Base-by-base conservation (phyloP, 2,113 vertebrate genomes). In the Peromyscus polionotus region DNA sequence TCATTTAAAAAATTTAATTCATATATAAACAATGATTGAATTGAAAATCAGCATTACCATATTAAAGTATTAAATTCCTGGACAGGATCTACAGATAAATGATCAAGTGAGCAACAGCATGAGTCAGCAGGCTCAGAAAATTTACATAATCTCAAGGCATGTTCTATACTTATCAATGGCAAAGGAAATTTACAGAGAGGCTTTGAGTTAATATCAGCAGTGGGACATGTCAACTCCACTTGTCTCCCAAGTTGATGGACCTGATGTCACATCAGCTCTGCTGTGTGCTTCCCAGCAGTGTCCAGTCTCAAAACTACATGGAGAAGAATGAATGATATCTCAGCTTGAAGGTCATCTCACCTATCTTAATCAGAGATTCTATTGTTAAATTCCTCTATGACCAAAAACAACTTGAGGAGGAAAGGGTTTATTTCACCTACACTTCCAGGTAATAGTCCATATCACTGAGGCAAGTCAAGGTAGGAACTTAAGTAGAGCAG, bases 41-140 rank as follows among this genome's bases (percentile, higher is more conserved):
- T 28, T 31, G 24, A 54, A 73, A 73, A 68, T 48, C 57, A 45
- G 7, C 24, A 84, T 31, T 59, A 48, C 26, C 70, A 73, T 3
- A 31, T 73, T 33, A 91, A 9, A 51, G 7, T 39, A 77, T 67
- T 51, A 61, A 54, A 88, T 84, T 75, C 33, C 12, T 73, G 16
- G 57, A 13, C 2, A 65, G 39, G 24, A 57, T 42, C 33, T 26
- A 76, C 48, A 6, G 26, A 91, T 33, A 2, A 72, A 94, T 85
- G 11, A 28, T 73, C 5, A 85, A 57, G 59, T 65, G 11, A 45
- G 3, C 14, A 48, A 19, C 4, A 80, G 57, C 83, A 77, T 9
- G 26, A 88, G n/a, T 93, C 17, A 48, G 26, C 6, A 88, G n/a
- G 70, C 51, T 90, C 12, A 93, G 72, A 75, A 31, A 84, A 96